Evolutionary conservation across 2,797 vertebrate species (phyloP).

Genomic region (Sebastes reedi): DNA sequence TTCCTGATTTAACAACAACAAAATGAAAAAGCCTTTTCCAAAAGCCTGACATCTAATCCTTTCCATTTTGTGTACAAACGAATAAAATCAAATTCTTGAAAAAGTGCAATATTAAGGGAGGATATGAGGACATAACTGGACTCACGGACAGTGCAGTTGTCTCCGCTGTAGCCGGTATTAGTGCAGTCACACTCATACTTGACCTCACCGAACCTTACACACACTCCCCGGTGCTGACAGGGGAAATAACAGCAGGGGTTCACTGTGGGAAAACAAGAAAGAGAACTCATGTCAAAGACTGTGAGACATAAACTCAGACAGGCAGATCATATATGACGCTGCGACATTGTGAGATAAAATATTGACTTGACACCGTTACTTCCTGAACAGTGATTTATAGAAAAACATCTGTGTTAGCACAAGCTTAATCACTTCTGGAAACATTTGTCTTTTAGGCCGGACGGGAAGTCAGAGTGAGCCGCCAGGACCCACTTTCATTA

Average conservation of each 20-base stretch:
- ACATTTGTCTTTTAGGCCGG: background rate
- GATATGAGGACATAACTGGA: conserved; percentile 44
- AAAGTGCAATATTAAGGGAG: conserved; percentile 1
- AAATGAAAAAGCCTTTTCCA: background rate
- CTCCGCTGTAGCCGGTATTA: conserved; percentile 88
- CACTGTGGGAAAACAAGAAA: conserved; percentile 76
- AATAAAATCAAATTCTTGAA: conserved; percentile 43
- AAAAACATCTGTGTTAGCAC: conserved; percentile 8
- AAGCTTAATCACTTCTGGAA: background rate
- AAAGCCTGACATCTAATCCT: background rate
- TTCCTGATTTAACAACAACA: conserved; percentile 32
- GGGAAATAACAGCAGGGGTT: conserved; percentile 94
- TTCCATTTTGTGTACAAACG: background rate
- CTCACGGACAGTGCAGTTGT: conserved; percentile 94
- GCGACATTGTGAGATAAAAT: background rate
- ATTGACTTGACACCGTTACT: background rate
- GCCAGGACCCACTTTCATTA: background rate
- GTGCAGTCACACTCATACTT: conserved; percentile 95
- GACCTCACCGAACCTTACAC: conserved; percentile 81
- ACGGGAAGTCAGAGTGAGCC: background rate
- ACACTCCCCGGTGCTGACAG: conserved; percentile 92
- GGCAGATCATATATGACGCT: background rate
- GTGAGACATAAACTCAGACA: background rate
- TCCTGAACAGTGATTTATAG: background rate
- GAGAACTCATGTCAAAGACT: background rate